A percentile compares a stretch with the other conserved stretches of the same genome.
phyloP scores from a whole-genome alignment of 2,113 vertebrate genomes.

The Actenoides hombroni region DNA sequence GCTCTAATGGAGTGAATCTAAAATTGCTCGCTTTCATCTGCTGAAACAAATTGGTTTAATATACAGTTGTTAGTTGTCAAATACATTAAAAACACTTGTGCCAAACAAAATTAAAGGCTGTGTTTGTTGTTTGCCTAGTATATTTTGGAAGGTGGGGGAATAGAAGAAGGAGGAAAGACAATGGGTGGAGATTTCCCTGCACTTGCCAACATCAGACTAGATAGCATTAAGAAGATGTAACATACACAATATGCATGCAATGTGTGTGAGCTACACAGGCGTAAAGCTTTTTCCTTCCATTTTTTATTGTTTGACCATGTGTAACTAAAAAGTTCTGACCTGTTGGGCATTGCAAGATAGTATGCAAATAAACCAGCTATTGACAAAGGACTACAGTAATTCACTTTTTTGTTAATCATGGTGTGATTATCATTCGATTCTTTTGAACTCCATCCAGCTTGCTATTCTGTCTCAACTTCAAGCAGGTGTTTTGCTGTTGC shows the following conservation, averaged over 20 bases:
- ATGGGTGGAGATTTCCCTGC: not conserved
- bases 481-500: constrained; percentile 70
- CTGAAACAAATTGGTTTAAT: constrained; percentile 62
- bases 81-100: constrained; percentile 36
- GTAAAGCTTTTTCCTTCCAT: constrained; percentile 7
- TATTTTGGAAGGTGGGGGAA: not conserved
- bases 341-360: constrained; percentile 19
- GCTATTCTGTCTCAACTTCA: constrained; percentile 64
- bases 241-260: constrained; percentile 41
- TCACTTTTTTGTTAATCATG: constrained; percentile 53
- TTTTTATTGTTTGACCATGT: constrained; percentile 44
- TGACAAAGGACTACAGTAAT: constrained; percentile 54
- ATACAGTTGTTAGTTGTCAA: constrained; percentile 48
- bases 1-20: constrained; percentile 54
- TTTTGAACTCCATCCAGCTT: constrained; percentile 68
- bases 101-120: constrained; percentile 36
- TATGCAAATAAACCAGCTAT: constrained; percentile 27
- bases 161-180: not conserved
- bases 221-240: constrained; percentile 54
- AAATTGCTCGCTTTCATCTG: constrained; percentile 55
- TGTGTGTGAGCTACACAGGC: constrained; percentile 7
- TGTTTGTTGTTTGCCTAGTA: not conserved
- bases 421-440: constrained; percentile 35
- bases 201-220: constrained; percentile 12
- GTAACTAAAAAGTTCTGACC: constrained; percentile 34